phyloP scores from a whole-genome alignment of 2,888 invertebrate species.

The Oligia fasciuncula region DNA sequence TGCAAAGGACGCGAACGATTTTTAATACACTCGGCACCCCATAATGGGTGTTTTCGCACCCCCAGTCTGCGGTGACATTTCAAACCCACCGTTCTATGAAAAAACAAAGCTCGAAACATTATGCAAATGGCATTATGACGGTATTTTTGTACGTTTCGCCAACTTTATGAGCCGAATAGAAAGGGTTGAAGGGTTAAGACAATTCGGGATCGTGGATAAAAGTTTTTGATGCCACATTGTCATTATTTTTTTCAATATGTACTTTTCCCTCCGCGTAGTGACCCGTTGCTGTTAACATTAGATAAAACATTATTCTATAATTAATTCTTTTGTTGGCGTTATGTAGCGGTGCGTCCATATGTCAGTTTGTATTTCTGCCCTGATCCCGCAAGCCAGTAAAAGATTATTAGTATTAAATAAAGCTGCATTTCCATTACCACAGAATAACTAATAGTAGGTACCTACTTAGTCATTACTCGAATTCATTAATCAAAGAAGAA shows the following conservation, averaged over 20 bases:
- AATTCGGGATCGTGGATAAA: constrained; percentile 80
- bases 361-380: constrained; percentile 18
- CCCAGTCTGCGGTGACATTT: constrained; percentile 89
- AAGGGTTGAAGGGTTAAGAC: constrained; percentile 88
- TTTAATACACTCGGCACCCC: constrained; percentile 88
- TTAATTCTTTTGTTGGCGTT: constrained; percentile 61
- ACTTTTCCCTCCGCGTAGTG: constrained; percentile 61
- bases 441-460: no score
- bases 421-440: not conserved
- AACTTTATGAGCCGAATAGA: constrained; percentile 88
- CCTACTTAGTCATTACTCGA: not conserved
- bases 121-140: constrained; percentile 90
- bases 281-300: constrained; percentile 62
- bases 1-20: constrained; percentile 87
- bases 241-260: constrained; percentile 78
- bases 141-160: constrained; percentile 88
- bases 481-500: not conserved
- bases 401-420: constrained; percentile 6
- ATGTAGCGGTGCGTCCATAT: constrained; percentile 50
- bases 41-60: constrained; percentile 88
- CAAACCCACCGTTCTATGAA: constrained; percentile 87
- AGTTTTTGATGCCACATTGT: constrained; percentile 83
- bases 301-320: constrained; percentile 61
- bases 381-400: constrained; percentile 4
- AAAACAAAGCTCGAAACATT: constrained; percentile 89